Base-by-base conservation (phyloP, 1,140 invertebrate species). In the Cheumatopsyche charites region DNA sequence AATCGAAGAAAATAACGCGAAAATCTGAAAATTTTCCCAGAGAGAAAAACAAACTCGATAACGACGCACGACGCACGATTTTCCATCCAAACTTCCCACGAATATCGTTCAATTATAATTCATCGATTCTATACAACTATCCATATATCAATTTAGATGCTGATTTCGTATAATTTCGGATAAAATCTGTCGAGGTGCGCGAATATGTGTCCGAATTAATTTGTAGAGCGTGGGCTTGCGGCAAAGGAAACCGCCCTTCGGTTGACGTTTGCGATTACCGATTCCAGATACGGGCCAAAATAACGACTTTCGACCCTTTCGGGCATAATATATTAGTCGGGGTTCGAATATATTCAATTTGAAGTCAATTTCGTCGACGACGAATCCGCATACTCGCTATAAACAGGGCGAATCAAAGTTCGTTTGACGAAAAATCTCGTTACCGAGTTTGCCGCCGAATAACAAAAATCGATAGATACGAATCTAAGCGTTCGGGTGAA, bases 141-240 rank as follows among this genome's bases (percentile, higher is more conserved):
- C n/a, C n/a, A n/a, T n/a, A n/a, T n/a, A n/a, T n/a, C n/a, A n/a
- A n/a, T n/a, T n/a, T n/a, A n/a, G n/a, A n/a, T 36, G 9, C 29
- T 36, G 9, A 36, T 36, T 36, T 9, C 29, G 29, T 36, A 36
- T 17, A 52, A 52, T 9, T 15, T 52, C 15, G 19, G 47, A 52
- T 52, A 52, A 17, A 15, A 52, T 52, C 47, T 47, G 45, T 17
- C n/a, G n/a, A 58, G 55, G 55, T 58, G 55, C 21, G 55, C 55
- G 25, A 58, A 58, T 58, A 58, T 58, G 55, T 58, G 55, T 58
- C 55, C 5, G 55, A 58, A 58, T 58, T 58, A 58, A 58, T 58
- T 58, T 25, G 21, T 9, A 23, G 23, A 58, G 9, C 55, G 17
- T 58, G 21, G 55, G 21, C 47, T 15, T 45, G 55, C 19, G 25